Evolutionary conservation across 1,140 invertebrate species (phyloP).

Genomic region (Ptiloglossa arizonensis): DNA sequence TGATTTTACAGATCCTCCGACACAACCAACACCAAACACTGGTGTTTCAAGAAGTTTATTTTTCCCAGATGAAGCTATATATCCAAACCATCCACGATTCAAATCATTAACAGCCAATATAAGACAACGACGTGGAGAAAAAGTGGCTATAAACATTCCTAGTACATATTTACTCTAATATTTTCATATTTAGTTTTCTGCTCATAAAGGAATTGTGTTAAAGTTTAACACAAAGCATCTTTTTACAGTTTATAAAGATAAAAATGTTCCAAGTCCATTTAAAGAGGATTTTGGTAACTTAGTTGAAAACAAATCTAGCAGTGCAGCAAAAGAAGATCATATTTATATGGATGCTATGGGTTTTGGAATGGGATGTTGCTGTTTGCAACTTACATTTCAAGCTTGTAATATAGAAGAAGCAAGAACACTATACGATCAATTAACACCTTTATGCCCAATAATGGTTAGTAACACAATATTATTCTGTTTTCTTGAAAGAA

Average conservation of each 20-base stretch:
- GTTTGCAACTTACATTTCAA: constrained; percentile 97
- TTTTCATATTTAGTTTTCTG: neutral
- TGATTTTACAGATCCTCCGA: constrained; percentile 93
- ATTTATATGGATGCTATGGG: constrained; percentile 99
- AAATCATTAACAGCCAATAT: constrained; percentile 97
- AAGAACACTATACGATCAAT: constrained; percentile 97
- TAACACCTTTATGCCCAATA: constrained; percentile 98
- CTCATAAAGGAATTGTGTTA: neutral
- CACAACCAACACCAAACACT: constrained; percentile 86
- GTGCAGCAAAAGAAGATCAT: constrained; percentile 89
- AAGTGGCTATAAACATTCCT: constrained; percentile 98
- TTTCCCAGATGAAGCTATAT: constrained; percentile 98
- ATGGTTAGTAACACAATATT: constrained; percentile 86
- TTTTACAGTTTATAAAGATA: constrained; percentile 93
- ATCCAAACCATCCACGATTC: constrained; percentile 96
- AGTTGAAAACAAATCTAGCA: constrained; percentile 88
- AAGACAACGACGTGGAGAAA: constrained; percentile 93
- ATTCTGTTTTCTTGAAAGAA: constrained; percentile 26
- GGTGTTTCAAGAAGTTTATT: constrained; percentile 94
- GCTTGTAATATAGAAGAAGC: constrained; percentile 99
- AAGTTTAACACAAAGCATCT: constrained; percentile 45
- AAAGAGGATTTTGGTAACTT: constrained; percentile 86
- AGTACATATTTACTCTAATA: constrained; percentile 85
- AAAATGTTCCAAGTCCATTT: constrained; percentile 89
- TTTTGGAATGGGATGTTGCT: constrained; percentile 99